phyloP scores from a whole-genome alignment of 2,888 invertebrate species.

The Lepidochrysops patricia region DNA sequence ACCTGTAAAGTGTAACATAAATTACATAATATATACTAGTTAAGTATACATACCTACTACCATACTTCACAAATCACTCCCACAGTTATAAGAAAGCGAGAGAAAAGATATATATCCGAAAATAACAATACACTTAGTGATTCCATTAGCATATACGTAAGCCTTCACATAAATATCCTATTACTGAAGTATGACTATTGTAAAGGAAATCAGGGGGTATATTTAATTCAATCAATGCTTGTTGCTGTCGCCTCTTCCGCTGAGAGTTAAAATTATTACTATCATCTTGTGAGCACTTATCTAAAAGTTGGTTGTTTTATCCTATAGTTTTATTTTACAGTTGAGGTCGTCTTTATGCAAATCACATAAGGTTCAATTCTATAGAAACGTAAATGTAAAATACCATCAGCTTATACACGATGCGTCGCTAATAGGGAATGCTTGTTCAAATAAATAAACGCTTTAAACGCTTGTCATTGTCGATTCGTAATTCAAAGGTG shows the following conservation, averaged over 20 bases:
- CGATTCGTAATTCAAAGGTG: constrained; percentile 51
- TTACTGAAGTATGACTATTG: constrained; percentile 18
- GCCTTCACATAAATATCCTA: not conserved
- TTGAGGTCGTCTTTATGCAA: too few relatives aligned
- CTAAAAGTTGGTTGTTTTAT: constrained; percentile 66
- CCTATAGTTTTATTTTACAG: too few relatives aligned
- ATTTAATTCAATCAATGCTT: constrained; percentile 55
- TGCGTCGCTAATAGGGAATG: constrained; percentile 68
- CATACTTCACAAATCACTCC: not conserved
- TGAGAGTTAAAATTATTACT: constrained; percentile 53
- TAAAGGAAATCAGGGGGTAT: constrained; percentile 33
- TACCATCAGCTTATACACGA: too few relatives aligned
- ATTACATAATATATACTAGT: too few relatives aligned
- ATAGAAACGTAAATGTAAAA: too few relatives aligned
- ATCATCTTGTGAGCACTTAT: constrained; percentile 60
- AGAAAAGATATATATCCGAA: too few relatives aligned
- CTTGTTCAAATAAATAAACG: constrained; percentile 71
- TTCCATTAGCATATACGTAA: not conserved
- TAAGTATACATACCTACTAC: too few relatives aligned
- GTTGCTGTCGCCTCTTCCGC: constrained; percentile 44
- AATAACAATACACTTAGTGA: not conserved
- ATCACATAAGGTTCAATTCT: too few relatives aligned
- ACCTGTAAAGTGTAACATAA: too few relatives aligned
- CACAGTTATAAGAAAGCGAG: not conserved
- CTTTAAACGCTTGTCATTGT: constrained; percentile 71